Percentiles rank a stretch among this genome's conserved stretches.
These are phyloP conservation scores for Aphodius granarius DNA, from an alignment of 2,888 invertebrate species.

Conservation along the genomic window DNA sequence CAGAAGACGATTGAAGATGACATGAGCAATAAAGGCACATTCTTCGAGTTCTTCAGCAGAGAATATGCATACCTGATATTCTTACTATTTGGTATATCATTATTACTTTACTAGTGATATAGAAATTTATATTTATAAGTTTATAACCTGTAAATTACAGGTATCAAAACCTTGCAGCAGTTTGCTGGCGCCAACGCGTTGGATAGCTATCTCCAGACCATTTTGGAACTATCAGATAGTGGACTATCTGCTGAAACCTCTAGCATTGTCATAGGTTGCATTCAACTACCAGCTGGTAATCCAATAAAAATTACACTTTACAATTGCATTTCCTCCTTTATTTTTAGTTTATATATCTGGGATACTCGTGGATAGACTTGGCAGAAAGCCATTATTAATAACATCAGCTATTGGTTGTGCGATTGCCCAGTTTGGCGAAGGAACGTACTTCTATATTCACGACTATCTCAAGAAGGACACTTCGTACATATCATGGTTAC, in stretches of 20 bases:
- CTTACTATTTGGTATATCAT: constrained; percentile 22
- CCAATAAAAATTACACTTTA: too few species aligned
- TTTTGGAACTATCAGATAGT: constrained; percentile 58
- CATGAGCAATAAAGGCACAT: constrained; percentile 34
- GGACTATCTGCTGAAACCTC: constrained; percentile 58
- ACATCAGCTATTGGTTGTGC: constrained; percentile 60
- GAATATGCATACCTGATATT: constrained; percentile 28
- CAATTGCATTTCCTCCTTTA: too few species aligned
- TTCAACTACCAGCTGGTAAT: constrained; percentile 60
- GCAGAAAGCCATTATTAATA: constrained; percentile 58
- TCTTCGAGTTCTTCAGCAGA: background rate
- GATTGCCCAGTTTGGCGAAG: constrained; percentile 56
- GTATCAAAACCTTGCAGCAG: constrained; percentile 59
- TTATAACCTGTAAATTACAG: constrained; percentile 43
- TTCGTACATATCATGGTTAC: constrained; percentile 55
- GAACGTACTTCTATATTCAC: constrained; percentile 59
- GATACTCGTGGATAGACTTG: constrained; percentile 58
- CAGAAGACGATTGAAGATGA: constrained; percentile 47
- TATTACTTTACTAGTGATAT: background rate
- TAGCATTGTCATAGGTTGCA: constrained; percentile 63
- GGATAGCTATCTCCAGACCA: constrained; percentile 64
- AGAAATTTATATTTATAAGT: background rate
- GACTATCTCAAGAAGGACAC: constrained; percentile 51
- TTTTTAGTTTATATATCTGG: constrained; percentile 36
- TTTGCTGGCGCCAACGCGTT: constrained; percentile 63